phyloP scores from a whole-genome alignment of 1,140 invertebrate species.

The Chlorops oryzae region DNA sequence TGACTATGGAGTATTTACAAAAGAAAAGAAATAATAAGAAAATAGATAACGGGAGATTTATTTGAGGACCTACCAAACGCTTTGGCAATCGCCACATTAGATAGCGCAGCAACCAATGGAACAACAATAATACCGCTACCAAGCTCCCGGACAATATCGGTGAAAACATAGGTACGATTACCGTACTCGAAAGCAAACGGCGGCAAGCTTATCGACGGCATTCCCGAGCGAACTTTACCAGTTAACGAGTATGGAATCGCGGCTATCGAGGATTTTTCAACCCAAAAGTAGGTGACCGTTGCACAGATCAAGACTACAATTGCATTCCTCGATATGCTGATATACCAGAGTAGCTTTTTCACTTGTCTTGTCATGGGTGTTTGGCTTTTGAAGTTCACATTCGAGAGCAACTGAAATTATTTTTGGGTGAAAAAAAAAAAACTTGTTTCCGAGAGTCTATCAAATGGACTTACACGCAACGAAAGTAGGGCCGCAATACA shows the following conservation, averaged over 20 bases:
- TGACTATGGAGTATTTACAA: slow-evolving; percentile 21
- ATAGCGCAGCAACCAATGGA: slow-evolving; percentile 73
- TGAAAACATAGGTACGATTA: slow-evolving; percentile 58
- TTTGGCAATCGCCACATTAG: slow-evolving; percentile 83
- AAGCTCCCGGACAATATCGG: slow-evolving; percentile 60
- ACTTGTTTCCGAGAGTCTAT: neutral
- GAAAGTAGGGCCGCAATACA: slow-evolving; percentile 65
- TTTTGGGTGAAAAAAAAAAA: neutral
- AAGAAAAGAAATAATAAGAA: neutral
- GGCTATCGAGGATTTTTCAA: slow-evolving; percentile 34
- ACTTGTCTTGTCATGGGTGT: slow-evolving; percentile 47
- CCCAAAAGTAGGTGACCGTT: slow-evolving; percentile 54
- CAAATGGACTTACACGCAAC: slow-evolving; percentile 57
- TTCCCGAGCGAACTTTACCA: slow-evolving; percentile 61
- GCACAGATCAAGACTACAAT: slow-evolving; percentile 69
- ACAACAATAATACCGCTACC: slow-evolving; percentile 67
- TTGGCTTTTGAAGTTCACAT: slow-evolving; percentile 42
- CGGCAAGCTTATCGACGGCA: slow-evolving; percentile 58
- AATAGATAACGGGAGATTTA: slow-evolving; percentile 6
- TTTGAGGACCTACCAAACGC: slow-evolving; percentile 63
- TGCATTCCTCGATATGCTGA: slow-evolving; percentile 74
- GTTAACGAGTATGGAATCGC: slow-evolving; percentile 34
- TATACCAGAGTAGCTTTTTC: slow-evolving; percentile 62
- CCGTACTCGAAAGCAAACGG: slow-evolving; percentile 56
- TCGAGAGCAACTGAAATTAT: slow-evolving; percentile 28